Evolutionary conservation across 2,888 invertebrate species (phyloP).

Genomic region (Rambutsinella grinnellia): DNA sequence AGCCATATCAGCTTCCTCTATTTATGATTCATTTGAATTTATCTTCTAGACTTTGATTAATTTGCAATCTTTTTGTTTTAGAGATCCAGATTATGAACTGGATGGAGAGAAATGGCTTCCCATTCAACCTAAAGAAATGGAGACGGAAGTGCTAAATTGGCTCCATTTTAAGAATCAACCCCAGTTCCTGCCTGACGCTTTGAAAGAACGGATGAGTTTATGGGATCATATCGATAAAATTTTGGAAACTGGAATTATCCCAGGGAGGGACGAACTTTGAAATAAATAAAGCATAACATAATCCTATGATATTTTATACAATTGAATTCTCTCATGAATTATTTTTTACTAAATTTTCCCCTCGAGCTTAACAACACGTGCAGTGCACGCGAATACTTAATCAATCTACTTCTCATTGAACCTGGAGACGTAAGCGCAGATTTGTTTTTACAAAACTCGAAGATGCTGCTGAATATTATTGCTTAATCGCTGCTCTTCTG

Average conservation of each 20-base stretch:
- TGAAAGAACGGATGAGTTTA: conserved; percentile 30
- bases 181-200: conserved; percentile 12
- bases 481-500: no score
- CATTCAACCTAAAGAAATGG: conserved; percentile 9
- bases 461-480: no score
- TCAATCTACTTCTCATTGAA: no score
- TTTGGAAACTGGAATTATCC: conserved; percentile 22
- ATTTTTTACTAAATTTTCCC: no score
- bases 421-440: no score
- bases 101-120: conserved; percentile 36
- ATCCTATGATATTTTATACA: no score
- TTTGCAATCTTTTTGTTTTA: no score
- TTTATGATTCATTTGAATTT: neutral
- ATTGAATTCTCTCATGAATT: no score
- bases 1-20: neutral
- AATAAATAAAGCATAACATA: no score
- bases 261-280: neutral
- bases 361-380: no score
- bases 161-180: conserved; percentile 31
- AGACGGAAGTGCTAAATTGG: conserved; percentile 17
- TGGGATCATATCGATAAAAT: conserved; percentile 39
- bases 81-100: conserved; percentile 24
- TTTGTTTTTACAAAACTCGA: no score
- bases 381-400: no score
- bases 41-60: neutral